Conservation (phyloP, 1,140 invertebrate genomes). For the Propsilocerus akamusi region DNA sequence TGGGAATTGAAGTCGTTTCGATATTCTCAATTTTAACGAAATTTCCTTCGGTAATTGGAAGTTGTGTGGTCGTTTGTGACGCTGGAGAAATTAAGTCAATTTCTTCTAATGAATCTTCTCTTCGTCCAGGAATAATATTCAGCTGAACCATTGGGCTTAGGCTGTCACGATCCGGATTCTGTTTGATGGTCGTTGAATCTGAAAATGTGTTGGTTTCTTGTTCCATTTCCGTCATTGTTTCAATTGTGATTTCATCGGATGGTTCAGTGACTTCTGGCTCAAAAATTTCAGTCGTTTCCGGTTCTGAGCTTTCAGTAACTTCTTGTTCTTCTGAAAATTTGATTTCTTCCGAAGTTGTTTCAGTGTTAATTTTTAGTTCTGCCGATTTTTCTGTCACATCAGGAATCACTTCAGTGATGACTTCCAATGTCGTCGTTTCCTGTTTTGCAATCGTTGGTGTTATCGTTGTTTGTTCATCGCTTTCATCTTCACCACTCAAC, state of each 20-base stretch:
- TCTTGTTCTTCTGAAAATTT: not conserved
- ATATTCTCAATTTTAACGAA: not conserved
- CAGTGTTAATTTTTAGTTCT: not conserved
- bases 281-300: not conserved
- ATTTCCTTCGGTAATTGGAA: not conserved
- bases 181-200: too few species aligned
- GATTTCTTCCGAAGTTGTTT: not conserved
- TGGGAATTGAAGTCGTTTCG: not conserved
- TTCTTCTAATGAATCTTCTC: not conserved
- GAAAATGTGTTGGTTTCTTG: constrained; percentile 1
- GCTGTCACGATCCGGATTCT: too few species aligned
- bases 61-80: not conserved
- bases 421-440: not conserved
- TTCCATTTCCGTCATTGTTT: not conserved
- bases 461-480: too few species aligned
- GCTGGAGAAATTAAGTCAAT: not conserved
- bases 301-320: not conserved
- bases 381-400: not conserved
- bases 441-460: too few species aligned
- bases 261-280: not conserved
- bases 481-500: not conserved
- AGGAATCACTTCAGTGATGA: not conserved
- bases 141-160: not conserved
- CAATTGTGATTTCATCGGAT: not conserved
- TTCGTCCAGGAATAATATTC: not conserved